A percentile compares a stretch with the other conserved stretches of the same genome.
Conservation (phyloP, 2,797 vertebrate genomes). For the Knipowitschia caucasica region DNA sequence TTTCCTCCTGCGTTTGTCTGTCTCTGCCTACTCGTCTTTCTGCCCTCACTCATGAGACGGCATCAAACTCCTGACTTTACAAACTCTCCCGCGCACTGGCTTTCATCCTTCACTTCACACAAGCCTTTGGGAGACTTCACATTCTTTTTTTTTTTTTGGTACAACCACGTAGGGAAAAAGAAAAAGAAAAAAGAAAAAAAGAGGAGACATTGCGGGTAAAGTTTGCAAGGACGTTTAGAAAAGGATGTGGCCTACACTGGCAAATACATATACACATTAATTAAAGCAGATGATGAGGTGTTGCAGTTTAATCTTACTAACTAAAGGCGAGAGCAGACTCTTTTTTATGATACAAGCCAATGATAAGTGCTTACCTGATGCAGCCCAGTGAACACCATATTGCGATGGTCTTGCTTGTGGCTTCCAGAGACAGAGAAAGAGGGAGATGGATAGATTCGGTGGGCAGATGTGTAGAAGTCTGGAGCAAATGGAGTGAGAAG, state of each 20-base stretch:
- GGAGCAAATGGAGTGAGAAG: conserved; percentile 79
- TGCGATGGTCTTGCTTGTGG: conserved; percentile 22
- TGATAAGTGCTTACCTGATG: conserved; percentile 30
- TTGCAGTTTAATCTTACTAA: conserved; percentile 33
- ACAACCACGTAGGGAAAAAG: conserved; percentile 46
- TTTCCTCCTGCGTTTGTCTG: conserved; percentile 28
- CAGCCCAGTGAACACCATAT: conserved; percentile 24
- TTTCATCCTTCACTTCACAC: conserved; percentile 75
- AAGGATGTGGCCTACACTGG: conserved; percentile 15
- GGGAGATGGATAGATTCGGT: conserved; percentile 49
- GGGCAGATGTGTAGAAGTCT: conserved; percentile 77
- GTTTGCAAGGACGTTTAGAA: conserved; percentile 72
- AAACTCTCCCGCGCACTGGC: conserved; percentile 59
- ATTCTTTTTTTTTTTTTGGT: conserved; percentile 53
- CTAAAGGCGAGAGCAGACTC: conserved; percentile 28
- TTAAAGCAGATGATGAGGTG: conserved; percentile 27
- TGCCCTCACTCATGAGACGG: conserved; percentile 60
- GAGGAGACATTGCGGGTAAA: conserved; percentile 55
- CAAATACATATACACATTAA: conserved; percentile 38
- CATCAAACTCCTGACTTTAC: conserved; percentile 65
- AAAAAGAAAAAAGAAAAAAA: conserved; percentile 46
- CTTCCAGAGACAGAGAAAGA: conserved; percentile 15
- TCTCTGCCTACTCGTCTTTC: conserved; percentile 27
- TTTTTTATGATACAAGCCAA: conserved; percentile 36
- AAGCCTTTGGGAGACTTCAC: conserved; percentile 65